Base-by-base conservation (phyloP, 2,888 invertebrate genomes). In the Julus scandinavius region DNA sequence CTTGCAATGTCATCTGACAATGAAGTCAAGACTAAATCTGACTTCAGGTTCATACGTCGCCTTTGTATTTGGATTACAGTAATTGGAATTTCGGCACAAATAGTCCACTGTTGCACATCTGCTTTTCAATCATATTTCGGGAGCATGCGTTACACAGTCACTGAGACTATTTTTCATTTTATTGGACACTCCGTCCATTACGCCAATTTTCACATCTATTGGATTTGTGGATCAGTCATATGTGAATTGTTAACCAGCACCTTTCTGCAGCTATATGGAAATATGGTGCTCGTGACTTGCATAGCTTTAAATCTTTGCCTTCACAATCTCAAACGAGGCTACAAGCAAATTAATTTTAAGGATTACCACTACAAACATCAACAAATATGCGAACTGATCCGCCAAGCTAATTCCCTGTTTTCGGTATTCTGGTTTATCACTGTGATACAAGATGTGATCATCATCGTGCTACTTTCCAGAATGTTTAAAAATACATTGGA, bases 401-500 rank as follows among this genome's bases (percentile, higher is more conserved):
- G 80, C 4, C 80, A 40, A 38, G 38, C 80, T 13, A 38, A 80
- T 38, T 38, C 38, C 80, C 80, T 80, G 2, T 80, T 80, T 38
- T 38, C 80, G 13, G 7, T 80, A 5, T 80, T 80, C 13, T 15
- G 29, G 80, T 80, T 38, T 13, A 15, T 38, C 80, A 80, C 80
- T 0, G 29, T 80, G 15, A 80, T 80, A 15, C 38, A 38, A 38
- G 38, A 80, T 38, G 80, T 80, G 13, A 38, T 80, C 38, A 80
- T 38, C 11, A 29, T 80, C 80, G 80, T 80, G 13, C 38, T 80
- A 38, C 38, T 80, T 38, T 80, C 80, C 80, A 80, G 80, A 80
- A 80, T 38, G 38, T 13, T 80, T 38, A 80, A 80, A 38, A 80
- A 38, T 38, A 15, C 0, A 5, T 15, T 13, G 38, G 38, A 13